phyloP scores from a whole-genome alignment of 2,797 vertebrate genomes.

The Premnoplex brunnescens region DNA sequence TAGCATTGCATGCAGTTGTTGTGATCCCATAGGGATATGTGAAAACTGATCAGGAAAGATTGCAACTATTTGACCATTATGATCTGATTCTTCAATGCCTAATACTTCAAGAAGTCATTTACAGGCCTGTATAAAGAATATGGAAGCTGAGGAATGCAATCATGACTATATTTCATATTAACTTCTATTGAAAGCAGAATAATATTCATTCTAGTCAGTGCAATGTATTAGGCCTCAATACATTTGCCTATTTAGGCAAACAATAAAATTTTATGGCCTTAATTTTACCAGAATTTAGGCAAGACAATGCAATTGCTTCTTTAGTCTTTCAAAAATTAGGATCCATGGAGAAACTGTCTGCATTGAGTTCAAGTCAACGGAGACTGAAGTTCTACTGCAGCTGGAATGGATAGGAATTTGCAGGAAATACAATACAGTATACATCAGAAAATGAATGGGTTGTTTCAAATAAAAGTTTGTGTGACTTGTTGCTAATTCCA shows the following conservation, averaged over 20 bases:
- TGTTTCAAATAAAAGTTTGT: constrained; percentile 62
- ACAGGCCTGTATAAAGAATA: not conserved
- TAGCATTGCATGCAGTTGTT: fast-evolving
- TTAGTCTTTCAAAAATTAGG: not conserved
- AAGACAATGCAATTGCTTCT: not conserved
- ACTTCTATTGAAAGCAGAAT: not conserved
- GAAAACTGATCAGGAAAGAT: not conserved
- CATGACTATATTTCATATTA: not conserved
- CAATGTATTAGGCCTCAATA: not conserved
- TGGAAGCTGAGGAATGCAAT: not conserved
- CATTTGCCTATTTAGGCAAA: not conserved
- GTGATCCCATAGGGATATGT: not conserved
- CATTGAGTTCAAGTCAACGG: not conserved
- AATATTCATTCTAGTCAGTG: not conserved
- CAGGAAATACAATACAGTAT: constrained; percentile 17
- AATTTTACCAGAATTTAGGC: not conserved
- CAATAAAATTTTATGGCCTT: not conserved
- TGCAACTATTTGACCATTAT: not conserved
- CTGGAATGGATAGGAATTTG: constrained; percentile 29
- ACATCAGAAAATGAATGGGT: constrained; percentile 51
- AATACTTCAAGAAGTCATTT: not conserved
- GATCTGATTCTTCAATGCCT: not conserved
- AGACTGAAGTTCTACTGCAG: not conserved
- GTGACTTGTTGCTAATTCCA: constrained; percentile 28
- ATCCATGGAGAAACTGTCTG: not conserved